Conservation (phyloP, 1,140 invertebrate species). For the Cephus cinctus region DNA sequence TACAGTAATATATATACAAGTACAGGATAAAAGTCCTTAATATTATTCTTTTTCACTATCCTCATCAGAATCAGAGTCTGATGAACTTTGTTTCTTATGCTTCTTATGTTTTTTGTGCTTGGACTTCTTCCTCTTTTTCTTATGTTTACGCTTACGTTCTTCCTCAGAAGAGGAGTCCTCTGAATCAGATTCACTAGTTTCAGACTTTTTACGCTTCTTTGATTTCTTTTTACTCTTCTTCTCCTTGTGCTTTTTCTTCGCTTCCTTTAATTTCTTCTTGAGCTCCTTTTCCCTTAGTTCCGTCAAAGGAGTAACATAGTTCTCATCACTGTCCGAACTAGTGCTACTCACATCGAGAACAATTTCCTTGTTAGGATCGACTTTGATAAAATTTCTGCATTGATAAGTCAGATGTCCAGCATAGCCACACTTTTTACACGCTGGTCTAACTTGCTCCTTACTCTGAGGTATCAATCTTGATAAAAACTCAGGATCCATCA, state of each 20-base stretch:
- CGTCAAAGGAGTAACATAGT: constrained; percentile 80
- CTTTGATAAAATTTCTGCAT: constrained; percentile 93
- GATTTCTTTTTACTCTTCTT: constrained; percentile 53
- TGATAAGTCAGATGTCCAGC: constrained; percentile 95
- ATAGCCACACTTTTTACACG: constrained; percentile 93
- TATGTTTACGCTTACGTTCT: constrained; percentile 37
- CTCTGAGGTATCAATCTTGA: constrained; percentile 58
- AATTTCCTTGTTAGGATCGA: constrained; percentile 81
- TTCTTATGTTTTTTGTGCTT: constrained; percentile 49
- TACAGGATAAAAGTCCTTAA: no score
- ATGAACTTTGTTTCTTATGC: constrained; percentile 37
- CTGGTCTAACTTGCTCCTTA: constrained; percentile 73
- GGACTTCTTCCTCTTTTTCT: constrained; percentile 43
- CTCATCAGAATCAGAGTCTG: no score
- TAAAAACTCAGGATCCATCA: constrained; percentile 53
- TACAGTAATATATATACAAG: no score
- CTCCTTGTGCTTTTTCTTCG: constrained; percentile 58
- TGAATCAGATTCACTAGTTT: constrained; percentile 31
- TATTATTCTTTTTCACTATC: no score
- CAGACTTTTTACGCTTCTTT: constrained; percentile 32
- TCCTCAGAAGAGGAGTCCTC: constrained; percentile 26
- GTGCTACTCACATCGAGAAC: constrained; percentile 94
- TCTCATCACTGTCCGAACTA: constrained; percentile 77
- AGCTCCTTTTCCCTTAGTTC: constrained; percentile 76
- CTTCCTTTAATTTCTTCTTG: constrained; percentile 59